Evolutionary conservation across 2,113 vertebrate species (phyloP), one percentile per base, ranked within the genome.

Genomic region (Actenoides hombroni): DNA sequence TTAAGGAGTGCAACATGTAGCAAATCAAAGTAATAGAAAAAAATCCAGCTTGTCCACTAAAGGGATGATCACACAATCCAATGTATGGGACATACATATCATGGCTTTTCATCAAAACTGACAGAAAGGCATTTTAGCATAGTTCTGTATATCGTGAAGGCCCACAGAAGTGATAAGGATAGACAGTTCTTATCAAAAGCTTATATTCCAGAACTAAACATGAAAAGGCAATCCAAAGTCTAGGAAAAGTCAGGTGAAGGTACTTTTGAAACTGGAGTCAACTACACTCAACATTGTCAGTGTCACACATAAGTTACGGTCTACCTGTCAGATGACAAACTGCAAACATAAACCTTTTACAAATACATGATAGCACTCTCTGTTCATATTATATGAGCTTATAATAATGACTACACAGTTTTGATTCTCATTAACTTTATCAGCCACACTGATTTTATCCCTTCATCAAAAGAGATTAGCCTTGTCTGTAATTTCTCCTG

Each of bases 21-120:
- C 93, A 97, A 96, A 96, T 92, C 75, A 95, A 97, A 96, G 83
- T 31, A 96, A 93, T 92, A 88, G 42, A 51, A 51, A 51, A 95
- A 83, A 79, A 49, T 39, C 40, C 57, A 94, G 61, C 39, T 79
- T 93, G 61, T 33, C 88, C 78, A 90, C 88, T 78, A 53, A 70
- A 79, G 37, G 40, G 44, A 40, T 63, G 65, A 87, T 61, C 51
- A 35, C n/a, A 37, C 19, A 39, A 11, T 39, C 33, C 7, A 3
- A 13, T 57, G 40, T 60, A 67, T 10, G 61, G 87, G 42, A 40
- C 35, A 42, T 24, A 37, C 31, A 63, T 61, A 89, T 57, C 74
- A 83, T 70, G 73, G 42, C 68, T 68, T 64, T 95, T 57, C 71
- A 94, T 95, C 88, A 85, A 6, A 69, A 73, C 12, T 4, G 71